Evolutionary conservation across 2,113 vertebrate genomes (phyloP).

Genomic region (Willisornis vidua): DNA sequence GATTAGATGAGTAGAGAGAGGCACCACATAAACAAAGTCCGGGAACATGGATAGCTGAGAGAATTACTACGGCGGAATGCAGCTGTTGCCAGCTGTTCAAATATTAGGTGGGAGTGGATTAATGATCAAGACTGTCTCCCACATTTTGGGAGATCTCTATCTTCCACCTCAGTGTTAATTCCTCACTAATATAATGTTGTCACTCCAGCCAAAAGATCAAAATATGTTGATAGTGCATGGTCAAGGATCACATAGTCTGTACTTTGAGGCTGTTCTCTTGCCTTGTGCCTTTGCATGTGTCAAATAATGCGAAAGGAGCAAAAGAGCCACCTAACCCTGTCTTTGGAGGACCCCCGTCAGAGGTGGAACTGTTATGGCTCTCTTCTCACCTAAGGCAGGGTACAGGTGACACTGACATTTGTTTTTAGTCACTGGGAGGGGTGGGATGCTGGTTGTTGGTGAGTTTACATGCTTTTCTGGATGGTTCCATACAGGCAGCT

Average conservation of each 20-base stretch:
- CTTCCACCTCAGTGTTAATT: not conserved
- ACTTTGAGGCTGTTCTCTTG: not conserved
- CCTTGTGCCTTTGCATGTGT: not conserved
- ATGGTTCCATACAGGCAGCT: rapidly evolving
- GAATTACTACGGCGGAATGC: not conserved
- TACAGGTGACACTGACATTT: not conserved
- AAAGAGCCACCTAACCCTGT: rapidly evolving
- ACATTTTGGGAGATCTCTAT: not conserved
- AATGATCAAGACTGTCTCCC: not conserved
- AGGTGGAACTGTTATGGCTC: not conserved
- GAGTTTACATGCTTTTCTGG: not conserved
- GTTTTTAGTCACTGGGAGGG: not conserved
- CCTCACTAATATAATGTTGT: not conserved
- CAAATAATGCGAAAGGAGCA: not conserved
- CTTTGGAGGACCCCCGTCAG: not conserved
- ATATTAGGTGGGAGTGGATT: not conserved
- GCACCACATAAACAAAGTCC: not conserved
- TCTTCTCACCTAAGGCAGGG: not conserved
- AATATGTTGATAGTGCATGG: not conserved
- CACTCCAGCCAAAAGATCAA: not conserved
- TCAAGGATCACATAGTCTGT: not conserved
- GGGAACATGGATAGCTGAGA: not conserved
- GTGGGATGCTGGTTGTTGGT: not conserved
- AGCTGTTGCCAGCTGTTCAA: not conserved
- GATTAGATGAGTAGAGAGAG: not conserved